A percentile compares a stretch with the other conserved stretches of the same genome.
Conservation (phyloP, 1,140 invertebrate genomes). For the Euwallacea fornicatus region DNA sequence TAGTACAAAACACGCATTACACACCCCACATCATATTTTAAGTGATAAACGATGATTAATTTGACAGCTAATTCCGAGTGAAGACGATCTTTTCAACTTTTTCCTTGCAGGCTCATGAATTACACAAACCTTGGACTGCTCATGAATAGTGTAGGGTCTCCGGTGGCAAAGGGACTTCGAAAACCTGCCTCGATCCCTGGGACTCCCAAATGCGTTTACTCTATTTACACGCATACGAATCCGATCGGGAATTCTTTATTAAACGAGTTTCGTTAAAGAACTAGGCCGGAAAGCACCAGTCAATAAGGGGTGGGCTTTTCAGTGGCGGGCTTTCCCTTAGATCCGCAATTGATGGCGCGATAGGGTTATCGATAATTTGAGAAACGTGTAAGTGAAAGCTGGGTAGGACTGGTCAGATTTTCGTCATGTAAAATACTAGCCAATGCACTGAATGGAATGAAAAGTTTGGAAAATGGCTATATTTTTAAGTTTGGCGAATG, state of each 20-base stretch:
- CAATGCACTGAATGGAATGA: too few relatives aligned
- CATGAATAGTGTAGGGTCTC: constrained; percentile 36
- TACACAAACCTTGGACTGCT: constrained; percentile 27
- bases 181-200: constrained; percentile 23
- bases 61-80: constrained; percentile 31
- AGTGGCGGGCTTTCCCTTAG: too few relatives aligned
- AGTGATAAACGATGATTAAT: constrained; percentile 33
- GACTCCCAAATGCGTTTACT: constrained; percentile 26
- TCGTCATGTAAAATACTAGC: too few relatives aligned
- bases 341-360: too few relatives aligned
- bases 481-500: too few relatives aligned
- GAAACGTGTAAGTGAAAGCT: too few relatives aligned
- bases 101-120: constrained; percentile 27
- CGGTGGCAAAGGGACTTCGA: constrained; percentile 18
- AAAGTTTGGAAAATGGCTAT: too few relatives aligned
- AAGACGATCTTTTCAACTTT: constrained; percentile 21
- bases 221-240: constrained; percentile 31
- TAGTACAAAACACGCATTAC: constrained; percentile 13
- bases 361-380: too few relatives aligned
- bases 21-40: constrained; percentile 12
- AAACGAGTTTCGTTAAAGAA: background rate
- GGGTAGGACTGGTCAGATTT: too few relatives aligned
- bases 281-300: too few relatives aligned
- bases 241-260: constrained; percentile 32
- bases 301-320: too few relatives aligned